Percentiles rank a stretch among this genome's conserved stretches.
These are phyloP conservation scores for Ptilodon capucinus DNA, from an alignment of 2,888 invertebrate genomes.

Conservation along the genomic window DNA sequence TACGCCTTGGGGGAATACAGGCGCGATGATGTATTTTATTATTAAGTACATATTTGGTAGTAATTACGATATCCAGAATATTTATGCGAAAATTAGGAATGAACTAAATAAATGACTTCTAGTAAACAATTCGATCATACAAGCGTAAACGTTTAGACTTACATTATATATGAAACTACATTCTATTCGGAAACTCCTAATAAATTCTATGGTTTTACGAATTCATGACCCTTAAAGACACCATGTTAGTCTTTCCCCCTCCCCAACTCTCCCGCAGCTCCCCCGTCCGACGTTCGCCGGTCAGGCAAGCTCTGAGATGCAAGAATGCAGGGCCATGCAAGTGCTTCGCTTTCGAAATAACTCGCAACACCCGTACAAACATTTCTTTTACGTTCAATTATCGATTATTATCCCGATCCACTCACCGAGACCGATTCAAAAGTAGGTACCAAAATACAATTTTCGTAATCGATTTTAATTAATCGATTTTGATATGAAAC, in stretches of 20 bases:
- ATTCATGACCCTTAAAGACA: constrained; percentile 29
- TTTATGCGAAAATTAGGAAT: no score
- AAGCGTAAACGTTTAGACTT: no score
- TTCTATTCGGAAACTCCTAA: neutral
- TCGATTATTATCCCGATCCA: neutral
- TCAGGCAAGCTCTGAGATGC: constrained; percentile 68
- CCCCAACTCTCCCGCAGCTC: constrained; percentile 14
- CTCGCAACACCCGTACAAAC: constrained; percentile 49
- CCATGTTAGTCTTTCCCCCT: constrained; percentile 9
- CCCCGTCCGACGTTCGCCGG: constrained; percentile 55
- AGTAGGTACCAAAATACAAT: neutral
- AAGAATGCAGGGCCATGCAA: constrained; percentile 69
- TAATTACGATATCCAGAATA: no score
- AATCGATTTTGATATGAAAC: constrained; percentile 4
- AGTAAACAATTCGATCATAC: no score
- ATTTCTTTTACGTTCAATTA: constrained; percentile 45
- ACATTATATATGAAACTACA: no score
- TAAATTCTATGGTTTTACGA: neutral
- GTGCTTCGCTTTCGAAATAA: constrained; percentile 72
- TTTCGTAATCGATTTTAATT: neutral
- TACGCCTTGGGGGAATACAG: no score
- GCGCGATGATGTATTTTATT: no score
- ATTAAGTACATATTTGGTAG: no score
- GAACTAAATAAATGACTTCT: no score
- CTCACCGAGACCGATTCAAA: neutral